A percentile compares a stretch with the other conserved stretches of the same genome.
Conservation (phyloP, 2,888 invertebrate species). For the Rutpela maculata region DNA sequence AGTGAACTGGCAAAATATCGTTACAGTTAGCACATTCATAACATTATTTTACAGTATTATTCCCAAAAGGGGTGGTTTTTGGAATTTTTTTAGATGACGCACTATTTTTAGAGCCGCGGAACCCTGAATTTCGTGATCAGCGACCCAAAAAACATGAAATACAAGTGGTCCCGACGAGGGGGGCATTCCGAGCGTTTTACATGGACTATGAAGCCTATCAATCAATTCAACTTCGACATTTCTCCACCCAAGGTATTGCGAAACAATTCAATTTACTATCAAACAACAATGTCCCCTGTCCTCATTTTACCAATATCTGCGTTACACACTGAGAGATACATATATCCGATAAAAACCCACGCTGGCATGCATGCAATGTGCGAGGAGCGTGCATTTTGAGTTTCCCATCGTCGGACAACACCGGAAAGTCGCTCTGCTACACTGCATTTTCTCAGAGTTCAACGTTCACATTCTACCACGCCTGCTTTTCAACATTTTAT, state of each 20-base stretch:
- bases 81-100: too few species aligned
- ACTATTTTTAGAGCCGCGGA: too few species aligned
- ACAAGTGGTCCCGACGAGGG: too few species aligned
- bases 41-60: too few species aligned
- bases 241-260: neutral
- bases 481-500: conserved; percentile 13
- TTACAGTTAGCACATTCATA: too few species aligned
- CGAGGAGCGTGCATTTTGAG: conserved; percentile 4
- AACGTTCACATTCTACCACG: conserved; percentile 32
- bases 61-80: too few species aligned
- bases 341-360: conserved; percentile 23
- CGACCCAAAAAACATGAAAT: too few species aligned
- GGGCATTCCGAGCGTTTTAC: too few species aligned
- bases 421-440: conserved; percentile 38
- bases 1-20: too few species aligned
- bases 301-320: conserved; percentile 3
- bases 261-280: conserved; percentile 1
- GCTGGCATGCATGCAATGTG: conserved; percentile 19
- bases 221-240: neutral
- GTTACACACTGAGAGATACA: conserved; percentile 5
- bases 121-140: too few species aligned
- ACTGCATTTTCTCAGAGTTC: conserved; percentile 40
- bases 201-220: neutral
- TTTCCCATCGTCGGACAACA: conserved; percentile 14
- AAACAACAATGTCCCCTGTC: neutral